Percentiles rank a stretch among this genome's conserved stretches.
Evolutionary conservation across 2,797 vertebrate species (phyloP).

Genomic region (Spinibarbus caldwelli): DNA sequence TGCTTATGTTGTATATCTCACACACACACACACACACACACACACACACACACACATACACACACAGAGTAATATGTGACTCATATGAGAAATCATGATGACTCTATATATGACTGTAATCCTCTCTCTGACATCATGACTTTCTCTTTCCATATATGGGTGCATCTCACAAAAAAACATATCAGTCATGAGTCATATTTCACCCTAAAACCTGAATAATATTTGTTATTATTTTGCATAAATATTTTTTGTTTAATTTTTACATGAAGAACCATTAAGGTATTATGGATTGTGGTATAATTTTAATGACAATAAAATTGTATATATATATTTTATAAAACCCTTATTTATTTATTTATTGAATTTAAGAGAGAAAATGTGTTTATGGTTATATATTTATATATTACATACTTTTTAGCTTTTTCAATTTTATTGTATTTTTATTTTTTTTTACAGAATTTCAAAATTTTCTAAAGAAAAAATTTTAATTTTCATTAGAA

Average conservation of each 20-base stretch:
- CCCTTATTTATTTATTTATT: not conserved
- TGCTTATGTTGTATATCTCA: not conserved
- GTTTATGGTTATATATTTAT: not conserved
- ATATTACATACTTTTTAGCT: not conserved
- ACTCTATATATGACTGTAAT: not conserved
- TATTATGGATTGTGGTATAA: not conserved
- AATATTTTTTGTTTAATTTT: not conserved
- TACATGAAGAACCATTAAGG: not conserved
- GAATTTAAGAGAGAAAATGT: not conserved
- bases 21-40: not conserved
- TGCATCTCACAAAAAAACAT: not conserved
- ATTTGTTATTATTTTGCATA: not conserved
- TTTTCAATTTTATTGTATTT: not conserved
- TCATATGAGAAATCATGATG: not conserved
- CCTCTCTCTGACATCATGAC: constrained; percentile 4
- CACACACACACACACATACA: not conserved
- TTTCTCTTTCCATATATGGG: not conserved
- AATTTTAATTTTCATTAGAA: not conserved
- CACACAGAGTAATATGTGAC: not conserved
- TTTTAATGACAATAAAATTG: not conserved
- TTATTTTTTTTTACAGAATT: too few species aligned
- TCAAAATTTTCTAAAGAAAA: not conserved
- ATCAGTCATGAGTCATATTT: not conserved
- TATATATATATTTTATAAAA: too few species aligned
- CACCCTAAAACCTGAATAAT: not conserved